These are phyloP conservation scores for Nemapogon koenigi DNA, from an alignment of 2,888 invertebrate genomes.

Conservation along the genomic window DNA sequence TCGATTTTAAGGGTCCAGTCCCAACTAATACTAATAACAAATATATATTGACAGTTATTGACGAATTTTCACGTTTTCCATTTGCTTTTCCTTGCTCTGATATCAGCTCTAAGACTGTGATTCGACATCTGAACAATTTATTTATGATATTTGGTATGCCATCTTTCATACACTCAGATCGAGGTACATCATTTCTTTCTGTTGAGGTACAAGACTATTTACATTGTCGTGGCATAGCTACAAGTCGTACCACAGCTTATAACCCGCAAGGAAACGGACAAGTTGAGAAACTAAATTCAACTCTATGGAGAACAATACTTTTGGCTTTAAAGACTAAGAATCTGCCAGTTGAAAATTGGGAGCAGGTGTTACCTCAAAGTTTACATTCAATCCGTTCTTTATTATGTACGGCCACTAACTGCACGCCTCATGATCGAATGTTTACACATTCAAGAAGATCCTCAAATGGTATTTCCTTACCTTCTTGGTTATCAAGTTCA, in stretches of 20 bases:
- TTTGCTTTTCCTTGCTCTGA: background rate
- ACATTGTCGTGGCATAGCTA: background rate
- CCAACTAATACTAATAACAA: slow-evolving; percentile 13
- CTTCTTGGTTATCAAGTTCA: background rate
- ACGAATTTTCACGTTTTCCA: slow-evolving; percentile 15
- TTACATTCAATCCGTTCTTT: slow-evolving; percentile 1
- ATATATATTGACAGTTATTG: slow-evolving; percentile 16
- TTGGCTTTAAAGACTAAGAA: background rate
- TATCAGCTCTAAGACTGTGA: background rate
- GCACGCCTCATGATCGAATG: background rate
- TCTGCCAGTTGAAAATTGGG: slow-evolving; percentile 1
- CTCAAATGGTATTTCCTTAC: background rate
- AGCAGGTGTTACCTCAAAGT: background rate
- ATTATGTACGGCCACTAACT: background rate
- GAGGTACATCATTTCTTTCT: background rate
- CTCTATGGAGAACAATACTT: background rate
- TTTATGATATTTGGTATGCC: background rate
- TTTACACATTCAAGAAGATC: background rate
- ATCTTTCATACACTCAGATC: background rate
- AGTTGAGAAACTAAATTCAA: background rate
- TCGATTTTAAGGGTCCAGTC: slow-evolving; percentile 18
- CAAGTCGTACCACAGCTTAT: background rate
- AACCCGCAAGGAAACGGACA: background rate
- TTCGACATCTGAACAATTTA: background rate
- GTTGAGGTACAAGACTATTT: background rate